Conservation (phyloP, 2,113 vertebrate species). For the Oreotrochilus melanogaster region DNA sequence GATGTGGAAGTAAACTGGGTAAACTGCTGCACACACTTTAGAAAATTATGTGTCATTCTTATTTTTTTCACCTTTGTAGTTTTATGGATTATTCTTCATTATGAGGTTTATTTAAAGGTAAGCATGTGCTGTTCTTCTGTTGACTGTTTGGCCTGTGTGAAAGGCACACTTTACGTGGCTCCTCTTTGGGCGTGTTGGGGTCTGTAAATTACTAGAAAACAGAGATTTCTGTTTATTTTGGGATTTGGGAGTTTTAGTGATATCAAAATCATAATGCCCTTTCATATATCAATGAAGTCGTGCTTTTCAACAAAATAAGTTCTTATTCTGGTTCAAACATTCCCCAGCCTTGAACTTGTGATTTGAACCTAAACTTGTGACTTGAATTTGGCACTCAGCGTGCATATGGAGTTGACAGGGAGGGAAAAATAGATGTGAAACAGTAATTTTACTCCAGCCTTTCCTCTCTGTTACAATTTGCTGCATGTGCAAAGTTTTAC, state of each 20-base stretch:
- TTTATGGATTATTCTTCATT: neutral
- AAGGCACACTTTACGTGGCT: neutral
- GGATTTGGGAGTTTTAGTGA: neutral
- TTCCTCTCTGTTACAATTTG: neutral
- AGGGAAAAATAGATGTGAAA: neutral
- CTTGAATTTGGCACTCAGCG: neutral
- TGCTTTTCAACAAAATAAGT: accelerated
- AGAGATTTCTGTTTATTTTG: neutral
- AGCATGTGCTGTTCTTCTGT: neutral
- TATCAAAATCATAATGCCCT: neutral
- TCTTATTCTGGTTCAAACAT: neutral
- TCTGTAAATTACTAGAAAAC: neutral
- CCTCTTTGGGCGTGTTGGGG: neutral
- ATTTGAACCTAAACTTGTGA: neutral
- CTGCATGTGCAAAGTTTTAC: constrained; percentile 28
- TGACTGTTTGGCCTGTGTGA: neutral
- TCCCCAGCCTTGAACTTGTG: neutral
- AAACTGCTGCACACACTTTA: neutral
- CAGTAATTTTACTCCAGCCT: neutral
- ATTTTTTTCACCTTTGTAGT: neutral
- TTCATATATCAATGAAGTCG: neutral
- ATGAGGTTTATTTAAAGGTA: neutral
- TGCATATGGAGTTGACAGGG: neutral
- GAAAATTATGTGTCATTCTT: neutral
- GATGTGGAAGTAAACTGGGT: neutral